phyloP scores from a whole-genome alignment of 2,113 vertebrate genomes.

The Cyphomyrus plagiostoma region DNA sequence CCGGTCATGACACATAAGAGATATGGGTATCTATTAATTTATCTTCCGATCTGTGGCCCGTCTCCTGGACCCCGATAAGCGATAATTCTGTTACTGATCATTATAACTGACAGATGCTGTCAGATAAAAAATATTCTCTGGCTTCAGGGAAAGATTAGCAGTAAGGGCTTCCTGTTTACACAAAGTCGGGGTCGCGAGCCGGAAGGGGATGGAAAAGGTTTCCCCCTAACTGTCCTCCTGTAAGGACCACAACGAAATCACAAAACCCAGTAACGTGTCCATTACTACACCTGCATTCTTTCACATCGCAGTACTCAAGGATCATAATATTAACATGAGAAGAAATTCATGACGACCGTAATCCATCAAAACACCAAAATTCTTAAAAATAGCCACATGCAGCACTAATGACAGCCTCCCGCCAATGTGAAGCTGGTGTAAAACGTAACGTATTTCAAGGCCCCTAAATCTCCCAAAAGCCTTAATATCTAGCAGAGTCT shows the following conservation, averaged over 20 bases:
- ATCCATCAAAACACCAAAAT: background rate
- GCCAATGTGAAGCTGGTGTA: background rate
- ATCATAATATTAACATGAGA: background rate
- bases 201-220: background rate
- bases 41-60: background rate
- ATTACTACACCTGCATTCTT: background rate
- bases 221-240: background rate
- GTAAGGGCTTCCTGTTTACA: background rate
- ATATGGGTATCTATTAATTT: background rate
- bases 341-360: background rate
- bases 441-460: background rate
- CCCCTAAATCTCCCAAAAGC: background rate
- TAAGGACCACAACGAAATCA: background rate
- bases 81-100: constrained; percentile 8
- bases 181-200: background rate
- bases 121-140: constrained; percentile 7
- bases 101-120: constrained; percentile 1
- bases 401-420: background rate
- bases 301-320: background rate
- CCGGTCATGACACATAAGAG: background rate
- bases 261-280: background rate
- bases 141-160: background rate
- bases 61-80: background rate
- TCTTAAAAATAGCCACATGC: background rate
- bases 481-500: background rate